Conservation (phyloP, 2,797 vertebrate genomes). For the Nannoperca australis region DNA sequence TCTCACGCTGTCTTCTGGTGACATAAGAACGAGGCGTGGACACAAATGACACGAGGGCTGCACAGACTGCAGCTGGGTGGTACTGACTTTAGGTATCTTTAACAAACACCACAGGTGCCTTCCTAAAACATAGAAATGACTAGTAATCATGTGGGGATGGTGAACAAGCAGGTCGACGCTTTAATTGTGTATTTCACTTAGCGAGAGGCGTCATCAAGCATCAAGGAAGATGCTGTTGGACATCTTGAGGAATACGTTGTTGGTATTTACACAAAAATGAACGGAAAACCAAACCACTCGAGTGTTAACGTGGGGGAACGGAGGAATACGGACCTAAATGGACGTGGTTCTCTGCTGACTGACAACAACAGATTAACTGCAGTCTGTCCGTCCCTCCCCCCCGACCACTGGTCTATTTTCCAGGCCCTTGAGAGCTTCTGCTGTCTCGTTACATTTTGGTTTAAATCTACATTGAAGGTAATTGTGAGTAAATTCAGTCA, state of each 20-base stretch:
- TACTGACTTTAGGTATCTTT: background rate
- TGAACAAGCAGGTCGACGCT: background rate
- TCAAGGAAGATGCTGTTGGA: too few relatives aligned
- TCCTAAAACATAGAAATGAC: background rate
- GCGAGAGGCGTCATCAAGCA: background rate
- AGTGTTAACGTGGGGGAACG: too few relatives aligned
- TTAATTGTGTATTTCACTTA: background rate
- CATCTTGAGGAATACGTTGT: background rate
- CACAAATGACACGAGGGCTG: background rate
- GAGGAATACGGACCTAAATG: too few relatives aligned
- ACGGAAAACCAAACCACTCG: too few relatives aligned
- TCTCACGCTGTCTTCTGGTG: background rate
- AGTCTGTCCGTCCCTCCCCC: too few relatives aligned
- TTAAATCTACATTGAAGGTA: slow-evolving; percentile 11
- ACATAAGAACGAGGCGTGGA: background rate
- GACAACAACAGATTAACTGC: too few relatives aligned
- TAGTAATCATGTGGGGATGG: background rate
- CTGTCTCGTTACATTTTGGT: background rate
- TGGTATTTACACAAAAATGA: too few relatives aligned
- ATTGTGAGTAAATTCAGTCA: slow-evolving; percentile 13
- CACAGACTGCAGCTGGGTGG: background rate
- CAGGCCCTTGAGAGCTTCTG: too few relatives aligned
- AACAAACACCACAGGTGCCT: background rate
- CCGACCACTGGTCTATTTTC: too few relatives aligned
- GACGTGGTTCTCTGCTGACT: too few relatives aligned